Evolutionary conservation across 1,140 invertebrate genomes (phyloP).

Genomic region (Eulimnadia texana): DNA sequence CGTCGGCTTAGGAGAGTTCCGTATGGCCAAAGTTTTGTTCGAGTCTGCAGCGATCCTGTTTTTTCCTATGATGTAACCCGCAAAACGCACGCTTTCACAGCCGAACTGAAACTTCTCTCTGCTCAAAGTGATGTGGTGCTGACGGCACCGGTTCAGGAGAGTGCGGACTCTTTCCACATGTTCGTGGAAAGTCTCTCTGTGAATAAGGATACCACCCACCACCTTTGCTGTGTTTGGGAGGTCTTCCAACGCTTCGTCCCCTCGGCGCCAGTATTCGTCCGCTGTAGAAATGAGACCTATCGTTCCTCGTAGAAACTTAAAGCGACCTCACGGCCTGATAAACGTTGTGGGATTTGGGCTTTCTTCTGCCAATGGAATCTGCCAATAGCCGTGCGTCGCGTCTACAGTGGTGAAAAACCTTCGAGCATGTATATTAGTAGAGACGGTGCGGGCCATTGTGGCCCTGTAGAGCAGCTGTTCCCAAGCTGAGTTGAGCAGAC

Average conservation of each 20-base stretch:
- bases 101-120: slow-evolving; percentile 1
- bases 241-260: slow-evolving; percentile 4
- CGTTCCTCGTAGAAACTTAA: slow-evolving; percentile 26
- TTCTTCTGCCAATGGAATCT: slow-evolving; percentile 28
- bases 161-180: not conserved
- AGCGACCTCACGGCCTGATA: slow-evolving; percentile 30
- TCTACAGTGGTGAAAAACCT: slow-evolving; percentile 27
- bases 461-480: too few relatives aligned
- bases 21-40: slow-evolving; percentile 5
- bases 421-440: too few relatives aligned
- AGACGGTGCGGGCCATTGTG: too few relatives aligned
- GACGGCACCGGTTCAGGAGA: not conserved
- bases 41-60: slow-evolving; percentile 9
- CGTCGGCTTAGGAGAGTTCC: slow-evolving; percentile 13
- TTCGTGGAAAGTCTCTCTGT: slow-evolving; percentile 14
- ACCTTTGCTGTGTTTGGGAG: slow-evolving; percentile 19
- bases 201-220: slow-evolving; percentile 26
- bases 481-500: too few relatives aligned
- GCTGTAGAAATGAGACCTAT: slow-evolving; percentile 28
- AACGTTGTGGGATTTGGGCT: slow-evolving; percentile 31
- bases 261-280: slow-evolving; percentile 2
- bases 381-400: slow-evolving; percentile 29
- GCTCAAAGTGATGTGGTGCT: slow-evolving; percentile 3
- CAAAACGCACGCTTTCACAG: not conserved
- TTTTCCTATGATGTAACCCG: slow-evolving; percentile 7